Evolutionary conservation across 2,888 invertebrate species (phyloP).

Genomic region (Pseudococcus longispinus): DNA sequence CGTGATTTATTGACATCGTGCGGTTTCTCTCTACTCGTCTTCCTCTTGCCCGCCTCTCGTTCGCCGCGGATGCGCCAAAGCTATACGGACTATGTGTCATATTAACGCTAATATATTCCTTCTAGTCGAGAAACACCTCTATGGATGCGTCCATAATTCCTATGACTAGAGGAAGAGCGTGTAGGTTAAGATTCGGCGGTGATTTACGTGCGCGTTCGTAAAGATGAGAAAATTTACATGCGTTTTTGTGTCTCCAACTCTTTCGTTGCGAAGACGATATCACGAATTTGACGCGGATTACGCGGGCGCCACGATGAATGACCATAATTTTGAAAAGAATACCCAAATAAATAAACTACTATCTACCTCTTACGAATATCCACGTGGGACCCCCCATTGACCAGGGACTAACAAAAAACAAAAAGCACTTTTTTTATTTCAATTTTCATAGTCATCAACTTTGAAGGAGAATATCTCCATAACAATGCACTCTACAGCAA

Average conservation of each 20-base stretch:
- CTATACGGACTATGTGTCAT: not conserved
- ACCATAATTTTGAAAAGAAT: not conserved
- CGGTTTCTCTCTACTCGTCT: not conserved
- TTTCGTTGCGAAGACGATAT: not conserved
- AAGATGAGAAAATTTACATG: not conserved
- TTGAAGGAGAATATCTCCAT: too few species aligned
- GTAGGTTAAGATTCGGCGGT: not conserved
- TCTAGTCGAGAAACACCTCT: not conserved
- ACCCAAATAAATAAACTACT: too few species aligned
- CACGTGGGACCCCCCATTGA: too few species aligned
- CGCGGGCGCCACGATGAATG: not conserved
- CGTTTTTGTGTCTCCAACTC: not conserved
- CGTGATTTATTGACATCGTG: conserved; percentile 34
- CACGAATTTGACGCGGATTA: not conserved
- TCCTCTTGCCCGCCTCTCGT: not conserved
- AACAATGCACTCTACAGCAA: too few species aligned
- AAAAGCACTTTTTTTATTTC: too few species aligned
- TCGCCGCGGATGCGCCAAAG: not conserved
- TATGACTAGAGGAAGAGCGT: not conserved
- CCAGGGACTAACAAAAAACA: too few species aligned
- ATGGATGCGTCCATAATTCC: not conserved
- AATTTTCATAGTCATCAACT: too few species aligned
- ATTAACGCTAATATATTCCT: conserved; percentile 9
- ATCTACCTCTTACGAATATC: too few species aligned
- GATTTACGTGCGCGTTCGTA: not conserved